Base-by-base conservation (phyloP, 1,140 invertebrate genomes). In the Yoshiicerus persimilis region DNA sequence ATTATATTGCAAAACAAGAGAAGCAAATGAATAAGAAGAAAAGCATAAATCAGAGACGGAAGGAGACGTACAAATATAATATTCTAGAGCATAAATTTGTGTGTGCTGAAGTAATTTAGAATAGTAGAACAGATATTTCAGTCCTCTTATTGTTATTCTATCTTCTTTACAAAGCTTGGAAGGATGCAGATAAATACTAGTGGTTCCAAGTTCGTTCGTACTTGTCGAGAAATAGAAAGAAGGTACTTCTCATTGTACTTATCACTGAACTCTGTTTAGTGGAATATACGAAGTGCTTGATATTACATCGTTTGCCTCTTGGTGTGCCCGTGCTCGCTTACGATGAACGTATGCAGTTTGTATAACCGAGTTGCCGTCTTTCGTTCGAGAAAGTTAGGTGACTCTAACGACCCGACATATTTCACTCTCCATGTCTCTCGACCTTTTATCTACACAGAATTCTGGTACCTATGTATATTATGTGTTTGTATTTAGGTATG, bases 371-470 rank as follows among this genome's bases (percentile, higher is more conserved):
- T 88, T 83, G 64, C 86, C 64, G 56, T 32, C 66, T 80, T 83
- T 38, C 27, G 32, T 23, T 56, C 20, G 86, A 87, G 87, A 85
- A 87, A 86, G 70, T 87, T 88, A n/a, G 89, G 86, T 88, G 89
- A 87, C 89, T 89, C 89, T 88, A 89, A 89, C 85, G 87, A 89
- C 85, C 85, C 70, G 85, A 86, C 80, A 89, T 88, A 89, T 88
- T 86, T 86, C 88, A 75, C 34, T 38, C 85, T 70, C 56, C 23
- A 36, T n/a, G 32, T 80, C 75, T 80, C 32, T 32, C 32, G 32
- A 80, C 75, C 75, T 36, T 80, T 80, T 80, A 80, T 80, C 75
- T 36, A 36, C 75, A 80, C n/a, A 80, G 75, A 30, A 16, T 80
- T 36, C 32, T 4, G 4, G 66, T 70, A 70, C 66, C 10, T 80